Base-by-base conservation (phyloP, 2,113 vertebrate species). In the Thunnus thynnus region DNA sequence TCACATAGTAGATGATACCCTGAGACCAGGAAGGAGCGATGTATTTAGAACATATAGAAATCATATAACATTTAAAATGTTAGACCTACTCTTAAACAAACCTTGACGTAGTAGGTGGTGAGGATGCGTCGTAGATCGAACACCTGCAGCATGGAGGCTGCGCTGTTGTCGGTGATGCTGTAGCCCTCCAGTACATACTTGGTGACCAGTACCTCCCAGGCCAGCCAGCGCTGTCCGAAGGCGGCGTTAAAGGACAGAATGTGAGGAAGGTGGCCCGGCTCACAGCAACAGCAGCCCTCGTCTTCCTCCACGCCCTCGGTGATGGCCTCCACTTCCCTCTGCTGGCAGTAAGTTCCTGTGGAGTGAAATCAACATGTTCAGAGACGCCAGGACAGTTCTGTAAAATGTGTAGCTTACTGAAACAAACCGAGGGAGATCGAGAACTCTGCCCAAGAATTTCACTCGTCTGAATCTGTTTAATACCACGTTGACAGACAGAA, bases 1-100 rank as follows among this genome's bases (percentile, higher is more conserved):
- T 95, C 70, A 99, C 98, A 54, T 99, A 99, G 89, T 98, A 99
- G 92, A 99, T 97, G 85, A 99, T 99, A 27, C 98, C 97, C 98
- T 99, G 90, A 83, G 58, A 4, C 3, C 61, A 73, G 56, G 11
- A 48, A 41, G 22, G 1, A 13, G 27, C 0, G 0, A 20, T 5
- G 30, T n/a, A 46, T 65, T 72, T 47, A 65, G 2, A 64, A n/a
- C 51, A 54, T 3, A 3, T 16, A 14, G 1, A n/a, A 71, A 55
- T 55, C 13, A 22, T 18, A n/a, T 0, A 11, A 22, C 22, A 0
- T 13, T 62, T n/a, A 14, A 51, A 44, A 27, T 30, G 16, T 17
- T 9, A 5, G 16, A 41, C 18, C 1, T 6, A 3, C 7, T 25
- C 6, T 66, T 58, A 5, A 56, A 52, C 16, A 18, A 50, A 97